A percentile compares a stretch with the other conserved stretches of the same genome.
phyloP scores from a whole-genome alignment of 2,888 invertebrate species.

The Tiliacea aurago region DNA sequence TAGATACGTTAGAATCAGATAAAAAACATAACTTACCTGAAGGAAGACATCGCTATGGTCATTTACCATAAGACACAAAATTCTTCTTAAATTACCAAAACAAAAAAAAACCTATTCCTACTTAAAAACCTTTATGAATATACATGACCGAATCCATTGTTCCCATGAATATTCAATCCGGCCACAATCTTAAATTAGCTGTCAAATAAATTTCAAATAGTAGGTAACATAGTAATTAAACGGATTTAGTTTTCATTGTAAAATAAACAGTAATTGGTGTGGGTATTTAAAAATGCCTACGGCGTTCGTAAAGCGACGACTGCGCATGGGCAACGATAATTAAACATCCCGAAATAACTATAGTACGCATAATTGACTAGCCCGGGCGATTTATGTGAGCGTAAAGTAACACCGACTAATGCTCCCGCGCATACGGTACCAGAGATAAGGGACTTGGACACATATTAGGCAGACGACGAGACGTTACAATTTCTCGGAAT shows the following conservation, averaged over 20 bases:
- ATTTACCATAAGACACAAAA: slow-evolving; percentile 37
- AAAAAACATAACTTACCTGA: neutral
- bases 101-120: slow-evolving; percentile 32
- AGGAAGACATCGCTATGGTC: slow-evolving; percentile 8
- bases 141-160: slow-evolving; percentile 61
- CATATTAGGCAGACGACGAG: slow-evolving; percentile 56
- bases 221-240: slow-evolving; percentile 66
- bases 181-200: slow-evolving; percentile 57
- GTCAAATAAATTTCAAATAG: slow-evolving; percentile 66
- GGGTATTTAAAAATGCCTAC: slow-evolving; percentile 72
- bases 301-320: slow-evolving; percentile 65
- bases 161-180: slow-evolving; percentile 60
- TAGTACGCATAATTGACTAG: slow-evolving; percentile 84
- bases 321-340: slow-evolving; percentile 83
- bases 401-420: slow-evolving; percentile 68
- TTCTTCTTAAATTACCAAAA: slow-evolving; percentile 49
- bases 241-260: slow-evolving; percentile 70
- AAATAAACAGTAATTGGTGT: slow-evolving; percentile 71
- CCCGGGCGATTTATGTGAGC: slow-evolving; percentile 80
- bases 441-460: slow-evolving; percentile 53
- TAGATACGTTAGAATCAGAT: neutral
- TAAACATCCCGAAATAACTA: slow-evolving; percentile 86
- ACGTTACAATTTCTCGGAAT: slow-evolving; percentile 59
- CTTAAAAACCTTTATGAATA: slow-evolving; percentile 54
- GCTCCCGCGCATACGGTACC: slow-evolving; percentile 58